These are phyloP conservation scores for Hylyphantes graminicola DNA, from an alignment of 1,140 invertebrate species.

Conservation along the genomic window DNA sequence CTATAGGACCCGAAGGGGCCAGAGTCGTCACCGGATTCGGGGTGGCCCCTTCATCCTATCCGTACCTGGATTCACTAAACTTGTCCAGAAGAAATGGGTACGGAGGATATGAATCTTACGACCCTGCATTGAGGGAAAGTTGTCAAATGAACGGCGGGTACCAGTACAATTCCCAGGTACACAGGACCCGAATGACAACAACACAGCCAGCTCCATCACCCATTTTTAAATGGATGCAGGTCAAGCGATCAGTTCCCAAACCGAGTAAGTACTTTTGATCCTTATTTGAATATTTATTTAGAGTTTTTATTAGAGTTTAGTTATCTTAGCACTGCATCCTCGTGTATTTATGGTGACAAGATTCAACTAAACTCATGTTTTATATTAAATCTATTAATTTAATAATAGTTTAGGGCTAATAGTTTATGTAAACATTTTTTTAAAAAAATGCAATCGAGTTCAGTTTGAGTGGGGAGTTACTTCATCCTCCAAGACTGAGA, in stretches of 20 bases:
- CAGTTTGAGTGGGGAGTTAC: too few relatives aligned
- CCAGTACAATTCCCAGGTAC: constrained; percentile 32
- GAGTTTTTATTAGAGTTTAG: too few relatives aligned
- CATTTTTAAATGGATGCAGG: constrained; percentile 98
- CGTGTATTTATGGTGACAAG: too few relatives aligned
- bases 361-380: too few relatives aligned
- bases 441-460: too few relatives aligned
- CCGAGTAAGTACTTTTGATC: constrained; percentile 86
- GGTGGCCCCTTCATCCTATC: constrained; percentile 28
- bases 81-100: constrained; percentile 48
- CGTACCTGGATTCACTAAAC: constrained; percentile 54
- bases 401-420: too few relatives aligned
- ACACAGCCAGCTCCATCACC: constrained; percentile 46
- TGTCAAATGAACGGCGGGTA: constrained; percentile 54
- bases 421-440: too few relatives aligned
- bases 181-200: constrained; percentile 27
- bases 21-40: constrained; percentile 40
- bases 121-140: constrained; percentile 45
- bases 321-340: too few relatives aligned
- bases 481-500: too few relatives aligned
- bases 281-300: too few relatives aligned
- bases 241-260: constrained; percentile 94
- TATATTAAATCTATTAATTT: too few relatives aligned
- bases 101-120: constrained; percentile 44
- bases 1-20: constrained; percentile 41